A percentile compares a stretch with the other conserved stretches of the same genome.
Conservation (phyloP, 2,888 invertebrate species). For the Stratiomys singularior region DNA sequence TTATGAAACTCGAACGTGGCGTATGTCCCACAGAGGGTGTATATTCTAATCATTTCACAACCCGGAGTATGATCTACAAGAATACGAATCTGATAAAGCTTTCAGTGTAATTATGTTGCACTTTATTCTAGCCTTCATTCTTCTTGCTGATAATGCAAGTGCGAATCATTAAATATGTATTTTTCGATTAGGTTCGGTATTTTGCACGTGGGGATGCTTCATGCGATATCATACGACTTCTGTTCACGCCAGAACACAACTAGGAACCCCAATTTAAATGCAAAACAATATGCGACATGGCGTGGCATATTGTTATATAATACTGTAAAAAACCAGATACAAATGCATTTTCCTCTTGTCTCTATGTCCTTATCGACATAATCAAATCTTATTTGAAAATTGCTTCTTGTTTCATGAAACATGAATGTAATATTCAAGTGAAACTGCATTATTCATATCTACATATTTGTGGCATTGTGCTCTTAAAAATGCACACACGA, state of each 20-base stretch:
- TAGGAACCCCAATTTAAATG: slow-evolving; percentile 22
- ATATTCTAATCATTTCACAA: too few species aligned
- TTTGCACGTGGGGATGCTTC: background rate
- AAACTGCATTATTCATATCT: slow-evolving; percentile 39
- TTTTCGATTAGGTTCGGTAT: background rate
- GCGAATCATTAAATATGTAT: slow-evolving; percentile 20
- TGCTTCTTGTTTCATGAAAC: slow-evolving; percentile 31
- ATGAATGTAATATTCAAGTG: slow-evolving; percentile 38
- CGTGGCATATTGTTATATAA: background rate
- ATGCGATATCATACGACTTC: background rate
- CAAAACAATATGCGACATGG: background rate
- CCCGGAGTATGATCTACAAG: too few species aligned
- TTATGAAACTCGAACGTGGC: too few species aligned
- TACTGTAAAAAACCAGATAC: background rate
- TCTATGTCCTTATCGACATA: slow-evolving; percentile 16
- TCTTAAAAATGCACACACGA: slow-evolving; percentile 15
- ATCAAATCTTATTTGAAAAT: slow-evolving; percentile 40
- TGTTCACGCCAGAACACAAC: background rate
- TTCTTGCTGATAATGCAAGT: too few species aligned
- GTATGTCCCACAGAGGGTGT: too few species aligned
- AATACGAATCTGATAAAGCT: too few species aligned
- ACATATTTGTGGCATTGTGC: slow-evolving; percentile 4
- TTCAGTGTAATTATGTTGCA: too few species aligned
- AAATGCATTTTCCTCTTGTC: background rate
- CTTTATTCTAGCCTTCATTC: too few species aligned